Base-by-base conservation (phyloP, 2,888 invertebrate species). In the Molorchus minor region DNA sequence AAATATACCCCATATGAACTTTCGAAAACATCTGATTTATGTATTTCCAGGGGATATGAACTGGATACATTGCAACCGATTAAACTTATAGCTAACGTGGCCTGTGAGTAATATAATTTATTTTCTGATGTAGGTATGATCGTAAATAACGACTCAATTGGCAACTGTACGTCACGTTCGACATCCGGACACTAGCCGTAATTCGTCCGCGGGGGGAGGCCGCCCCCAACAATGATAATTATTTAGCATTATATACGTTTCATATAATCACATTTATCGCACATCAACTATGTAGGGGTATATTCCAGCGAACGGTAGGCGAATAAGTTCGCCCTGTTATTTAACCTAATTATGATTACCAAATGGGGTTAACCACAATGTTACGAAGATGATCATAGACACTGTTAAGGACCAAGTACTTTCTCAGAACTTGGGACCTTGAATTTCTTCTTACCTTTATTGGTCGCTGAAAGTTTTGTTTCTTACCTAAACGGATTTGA, bases 191-290 rank as follows among this genome's bases (percentile, higher is more conserved):
- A 74, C 74, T 71, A 73, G 72, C 73, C 73, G 74, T 79, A 79
- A 79, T 78, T 78, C 69, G 76, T 73, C 78, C 75, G 58, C 62
- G 54, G 78, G 79, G 78, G 78, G 68, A 70, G 68, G 64, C 64
- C 68, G 71, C 75, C 76, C 75, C 77, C 76, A 76, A 75, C 75
- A 70, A 72, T 71, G 74, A 78, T 79, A 79, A 79, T 79, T 77
- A 78, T 79, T 79, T 77, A 78, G 76, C 74, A 76, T 77, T 76
- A 77, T 77, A 72, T 73, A 74, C 75, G 74, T 75, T 76, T 74
- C 71, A 75, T 74, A 76, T 77, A 77, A 77, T 78, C 75, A 70
- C 71, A 74, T 77, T 77, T 75, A 72, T 74, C 73, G 72, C 68
- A 17, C 64, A 66, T 64, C 67, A 72, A 72, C 70, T 73, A 72